These are phyloP conservation scores for Bungarus multicinctus DNA, from an alignment of 2,113 vertebrate genomes.

Conservation along the genomic window DNA sequence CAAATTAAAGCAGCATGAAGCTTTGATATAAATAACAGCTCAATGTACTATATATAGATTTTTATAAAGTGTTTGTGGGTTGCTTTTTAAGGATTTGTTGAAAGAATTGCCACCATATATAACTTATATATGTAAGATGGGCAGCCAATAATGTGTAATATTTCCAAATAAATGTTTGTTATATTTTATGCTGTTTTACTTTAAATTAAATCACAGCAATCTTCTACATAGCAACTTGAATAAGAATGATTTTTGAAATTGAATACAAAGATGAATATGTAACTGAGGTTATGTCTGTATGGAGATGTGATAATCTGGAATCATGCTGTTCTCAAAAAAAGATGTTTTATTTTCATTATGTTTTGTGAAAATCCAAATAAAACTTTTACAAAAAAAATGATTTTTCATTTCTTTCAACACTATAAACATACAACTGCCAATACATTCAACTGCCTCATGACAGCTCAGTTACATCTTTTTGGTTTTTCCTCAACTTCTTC, in stretches of 20 bases:
- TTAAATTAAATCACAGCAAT: slow-evolving; percentile 10
- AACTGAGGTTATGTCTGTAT: too few relatives aligned
- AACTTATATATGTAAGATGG: neutral
- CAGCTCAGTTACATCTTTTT: neutral
- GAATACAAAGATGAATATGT: too few relatives aligned
- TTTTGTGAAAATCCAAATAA: too few relatives aligned
- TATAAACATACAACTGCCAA: neutral
- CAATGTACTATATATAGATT: neutral
- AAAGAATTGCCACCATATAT: neutral
- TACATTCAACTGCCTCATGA: too few relatives aligned
- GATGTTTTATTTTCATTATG: too few relatives aligned
- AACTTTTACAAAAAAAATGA: too few relatives aligned
- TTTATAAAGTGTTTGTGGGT: neutral
- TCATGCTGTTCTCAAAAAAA: too few relatives aligned
- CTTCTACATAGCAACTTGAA: neutral
- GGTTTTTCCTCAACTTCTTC: neutral
- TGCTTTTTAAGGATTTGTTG: neutral
- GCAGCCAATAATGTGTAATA: neutral
- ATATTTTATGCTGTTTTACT: slow-evolving; percentile 30
- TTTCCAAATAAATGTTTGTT: slow-evolving; percentile 32
- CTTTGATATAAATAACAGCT: neutral
- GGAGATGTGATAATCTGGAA: too few relatives aligned
- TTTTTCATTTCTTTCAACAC: neutral
- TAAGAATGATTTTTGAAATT: neutral
- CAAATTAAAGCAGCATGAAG: neutral